These are phyloP conservation scores for Mythimna vitellina DNA, from an alignment of 2,888 invertebrate species.

Conservation along the genomic window DNA sequence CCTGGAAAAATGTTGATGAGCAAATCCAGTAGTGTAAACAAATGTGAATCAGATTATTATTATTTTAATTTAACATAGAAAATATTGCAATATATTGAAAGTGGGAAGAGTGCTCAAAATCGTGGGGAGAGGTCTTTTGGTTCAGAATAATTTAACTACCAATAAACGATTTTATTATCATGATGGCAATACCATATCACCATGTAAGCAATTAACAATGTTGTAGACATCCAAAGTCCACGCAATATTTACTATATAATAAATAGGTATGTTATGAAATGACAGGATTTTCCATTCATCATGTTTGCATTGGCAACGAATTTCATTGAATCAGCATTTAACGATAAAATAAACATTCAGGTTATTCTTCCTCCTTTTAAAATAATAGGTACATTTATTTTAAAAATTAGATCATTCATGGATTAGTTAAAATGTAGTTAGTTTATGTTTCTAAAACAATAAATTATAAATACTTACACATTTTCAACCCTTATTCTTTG, in stretches of 20 bases:
- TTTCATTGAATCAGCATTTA: background rate
- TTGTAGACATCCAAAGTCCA: constrained; percentile 6
- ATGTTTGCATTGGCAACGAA: background rate
- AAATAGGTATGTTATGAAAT: background rate
- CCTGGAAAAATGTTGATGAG: constrained; percentile 40
- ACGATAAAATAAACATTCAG: background rate
- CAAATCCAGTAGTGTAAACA: constrained; percentile 42
- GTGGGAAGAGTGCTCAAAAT: too few species aligned
- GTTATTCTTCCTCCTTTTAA: background rate
- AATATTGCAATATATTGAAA: too few species aligned
- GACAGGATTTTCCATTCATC: constrained; percentile 11
- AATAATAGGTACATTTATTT: too few species aligned
- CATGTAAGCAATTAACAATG: constrained; percentile 5
- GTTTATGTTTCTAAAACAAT: background rate
- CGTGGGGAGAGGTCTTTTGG: too few species aligned
- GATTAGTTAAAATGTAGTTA: background rate
- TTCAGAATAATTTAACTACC: background rate
- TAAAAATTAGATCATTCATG: too few species aligned
- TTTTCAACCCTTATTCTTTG: constrained; percentile 99
- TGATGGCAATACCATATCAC: background rate
- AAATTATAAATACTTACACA: constrained; percentile 93
- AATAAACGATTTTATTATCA: constrained; percentile 4
- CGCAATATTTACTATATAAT: constrained; percentile 5
- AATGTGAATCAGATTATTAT: constrained; percentile 26
- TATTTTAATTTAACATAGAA: background rate